phyloP scores from a whole-genome alignment of 2,888 invertebrate genomes.

The Oasisia sp. region DNA sequence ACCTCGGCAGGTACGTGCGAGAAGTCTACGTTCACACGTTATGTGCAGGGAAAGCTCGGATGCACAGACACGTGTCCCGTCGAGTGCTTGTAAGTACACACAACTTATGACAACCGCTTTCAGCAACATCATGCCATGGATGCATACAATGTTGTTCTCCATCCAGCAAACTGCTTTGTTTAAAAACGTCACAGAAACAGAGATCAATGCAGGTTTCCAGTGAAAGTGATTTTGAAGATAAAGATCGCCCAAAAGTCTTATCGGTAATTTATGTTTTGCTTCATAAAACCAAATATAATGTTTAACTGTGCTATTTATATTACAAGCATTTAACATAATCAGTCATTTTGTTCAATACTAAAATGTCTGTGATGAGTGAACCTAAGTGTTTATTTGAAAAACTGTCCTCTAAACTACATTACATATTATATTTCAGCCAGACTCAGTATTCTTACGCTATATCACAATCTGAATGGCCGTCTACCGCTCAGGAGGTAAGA shows the following conservation, averaged over 20 bases:
- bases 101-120: neutral
- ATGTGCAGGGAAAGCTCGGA: neutral
- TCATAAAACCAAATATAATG: no score
- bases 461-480: slow-evolving; percentile 21
- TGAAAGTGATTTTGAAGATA: no score
- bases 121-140: neutral
- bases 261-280: no score
- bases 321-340: no score
- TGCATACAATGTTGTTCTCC: no score
- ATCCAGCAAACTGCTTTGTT: no score
- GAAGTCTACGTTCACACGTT: neutral
- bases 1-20: neutral
- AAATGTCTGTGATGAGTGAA: neutral
- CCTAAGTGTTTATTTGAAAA: neutral
- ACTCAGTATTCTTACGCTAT: neutral
- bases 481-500: slow-evolving; percentile 13
- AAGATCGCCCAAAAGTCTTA: no score
- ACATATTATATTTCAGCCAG: neutral
- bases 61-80: slow-evolving; percentile 14
- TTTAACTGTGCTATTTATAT: no score
- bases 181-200: no score
- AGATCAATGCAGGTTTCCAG: no score
- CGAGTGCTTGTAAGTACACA: neutral
- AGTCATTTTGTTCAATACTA: neutral
- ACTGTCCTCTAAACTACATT: neutral